A percentile compares a stretch with the other conserved stretches of the same genome.
These are phyloP conservation scores for Pedetes capensis DNA, from an alignment of 2,113 vertebrate genomes.

Conservation along the genomic window DNA sequence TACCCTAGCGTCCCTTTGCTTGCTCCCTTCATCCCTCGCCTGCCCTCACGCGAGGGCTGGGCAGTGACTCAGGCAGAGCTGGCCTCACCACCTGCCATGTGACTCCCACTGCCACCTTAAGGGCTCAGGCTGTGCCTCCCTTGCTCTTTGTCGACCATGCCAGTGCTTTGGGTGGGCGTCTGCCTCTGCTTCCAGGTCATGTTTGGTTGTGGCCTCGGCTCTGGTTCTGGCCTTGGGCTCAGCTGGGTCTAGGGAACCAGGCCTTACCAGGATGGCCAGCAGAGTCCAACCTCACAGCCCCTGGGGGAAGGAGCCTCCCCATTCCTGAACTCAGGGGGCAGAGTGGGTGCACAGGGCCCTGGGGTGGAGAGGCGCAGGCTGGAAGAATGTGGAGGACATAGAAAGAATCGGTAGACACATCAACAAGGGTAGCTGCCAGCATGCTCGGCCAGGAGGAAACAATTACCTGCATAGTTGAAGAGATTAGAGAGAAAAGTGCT, in stretches of 20 bases:
- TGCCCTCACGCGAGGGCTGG: not conserved
- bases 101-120: not conserved
- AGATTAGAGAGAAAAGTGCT: constrained; percentile 14
- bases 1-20: not conserved
- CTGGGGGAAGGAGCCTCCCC: not conserved
- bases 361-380: not conserved
- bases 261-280: not conserved
- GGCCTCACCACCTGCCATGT: not conserved
- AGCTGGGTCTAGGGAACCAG: not conserved
- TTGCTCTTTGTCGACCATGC: not conserved
- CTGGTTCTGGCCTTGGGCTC: not conserved
- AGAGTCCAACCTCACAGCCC: not conserved
- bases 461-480: not conserved
- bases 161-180: not conserved
- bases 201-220: not conserved
- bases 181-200: not conserved
- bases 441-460: not conserved
- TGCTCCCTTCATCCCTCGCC: not conserved
- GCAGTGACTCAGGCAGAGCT: constrained; percentile 10
- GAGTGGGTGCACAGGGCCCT: not conserved
- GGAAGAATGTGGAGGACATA: not conserved
- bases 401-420: not conserved
- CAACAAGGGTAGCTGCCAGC: not conserved
- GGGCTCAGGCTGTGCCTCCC: not conserved
- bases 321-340: not conserved